Evolutionary conservation across 2,888 invertebrate species (phyloP), one percentile per base, ranked within the genome.

Genomic region (Tridacna crocea): DNA sequence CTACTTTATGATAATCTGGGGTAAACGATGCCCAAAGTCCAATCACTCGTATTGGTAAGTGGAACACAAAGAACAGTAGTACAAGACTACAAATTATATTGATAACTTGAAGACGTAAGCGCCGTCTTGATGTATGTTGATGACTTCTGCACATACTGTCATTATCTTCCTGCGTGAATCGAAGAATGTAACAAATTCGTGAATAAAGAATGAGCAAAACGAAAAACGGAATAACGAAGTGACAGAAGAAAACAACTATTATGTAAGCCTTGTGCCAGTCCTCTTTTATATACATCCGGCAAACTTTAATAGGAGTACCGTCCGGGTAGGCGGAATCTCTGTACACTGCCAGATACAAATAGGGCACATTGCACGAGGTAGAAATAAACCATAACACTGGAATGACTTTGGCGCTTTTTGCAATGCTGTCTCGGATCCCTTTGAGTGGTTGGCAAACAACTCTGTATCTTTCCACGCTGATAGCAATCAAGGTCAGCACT

Each of bases 401-500:
- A 8, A 88, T 66, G 12, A 86, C 63, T 19, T 74, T 82, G 1
- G 75, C 70, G 12, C 85, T 80, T 27, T 79, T 82, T 0, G 60
- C 73, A 8, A 79, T 73, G 13, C 68, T 76, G n/a, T 84, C 81
- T n/a, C 75, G 24, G 2, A 84, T 84, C 0, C 80, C 98, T 36
- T 75, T 63, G 72, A 98, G 95, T 0, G 98, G 98, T 93, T 98
- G 97, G 94, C 98, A 98, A 93, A 98, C 98, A 84, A 98, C 98
- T 95, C 97, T 97, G 95, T 97, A 97, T 48, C 97, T 96, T 95
- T 98, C 98, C 94, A 98, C 97, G 73, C 98, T 98, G 94, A 98
- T 98, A 79, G 98, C 98, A 91, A 98, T 95, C 91, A 98, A 98
- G 60, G 98, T 98, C 73, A 98, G 95, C 6, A 98, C 98, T 48